Conservation (phyloP, 2,888 invertebrate genomes). For the Alcis repandata region DNA sequence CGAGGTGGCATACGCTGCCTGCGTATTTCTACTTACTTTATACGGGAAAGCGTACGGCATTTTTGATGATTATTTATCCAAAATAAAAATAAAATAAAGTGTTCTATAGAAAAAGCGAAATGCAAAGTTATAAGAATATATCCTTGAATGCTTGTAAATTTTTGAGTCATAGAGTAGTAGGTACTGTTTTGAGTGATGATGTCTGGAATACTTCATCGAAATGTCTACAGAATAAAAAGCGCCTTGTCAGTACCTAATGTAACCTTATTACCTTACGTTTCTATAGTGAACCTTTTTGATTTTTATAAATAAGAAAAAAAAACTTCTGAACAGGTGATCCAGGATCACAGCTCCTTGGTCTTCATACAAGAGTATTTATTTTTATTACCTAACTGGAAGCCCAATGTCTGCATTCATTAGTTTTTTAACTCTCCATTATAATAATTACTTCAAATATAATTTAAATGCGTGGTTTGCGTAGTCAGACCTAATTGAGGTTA, state of each 20-base stretch:
- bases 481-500: conserved; percentile 19
- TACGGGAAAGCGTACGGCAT: conserved; percentile 72
- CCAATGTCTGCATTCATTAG: neutral
- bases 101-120: neutral
- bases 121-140: neutral
- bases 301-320: no score
- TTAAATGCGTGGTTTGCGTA: neutral
- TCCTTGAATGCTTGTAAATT: conserved; percentile 1
- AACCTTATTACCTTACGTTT: no score
- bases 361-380: no score
- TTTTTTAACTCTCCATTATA: conserved; percentile 3
- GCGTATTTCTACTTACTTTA: conserved; percentile 68
- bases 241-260: no score
- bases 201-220: no score
- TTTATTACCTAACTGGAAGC: no score
- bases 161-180: no score
- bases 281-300: no score
- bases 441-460: conserved; percentile 10
- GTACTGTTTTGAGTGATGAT: no score
- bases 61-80: conserved; percentile 36
- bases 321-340: no score
- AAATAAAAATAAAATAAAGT: neutral
- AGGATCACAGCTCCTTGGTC: no score
- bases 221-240: no score
- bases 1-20: conserved; percentile 68